Evolutionary conservation across 2,888 invertebrate genomes (phyloP).

Genomic region (Drosophila peninsularis): DNA sequence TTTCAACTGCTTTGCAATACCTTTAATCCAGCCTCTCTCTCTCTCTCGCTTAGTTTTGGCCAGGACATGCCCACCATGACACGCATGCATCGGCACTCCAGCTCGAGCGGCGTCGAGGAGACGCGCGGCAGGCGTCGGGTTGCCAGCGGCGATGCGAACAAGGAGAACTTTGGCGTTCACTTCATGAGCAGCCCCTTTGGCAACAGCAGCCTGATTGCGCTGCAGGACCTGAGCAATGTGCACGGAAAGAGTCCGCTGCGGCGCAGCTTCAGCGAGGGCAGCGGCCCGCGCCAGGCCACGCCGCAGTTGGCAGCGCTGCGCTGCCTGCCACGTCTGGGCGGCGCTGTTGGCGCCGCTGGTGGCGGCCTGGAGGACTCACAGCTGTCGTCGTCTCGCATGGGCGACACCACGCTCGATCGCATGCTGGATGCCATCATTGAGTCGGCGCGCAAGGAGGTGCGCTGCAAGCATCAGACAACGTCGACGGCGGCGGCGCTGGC

Average conservation of each 20-base stretch:
- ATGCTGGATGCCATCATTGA: slow-evolving; percentile 85
- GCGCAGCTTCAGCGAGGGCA: slow-evolving; percentile 68
- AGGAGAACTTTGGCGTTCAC: slow-evolving; percentile 83
- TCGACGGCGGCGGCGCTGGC: not conserved
- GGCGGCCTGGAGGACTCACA: slow-evolving; percentile 54
- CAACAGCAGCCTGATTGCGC: slow-evolving; percentile 77
- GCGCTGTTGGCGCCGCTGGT: not conserved
- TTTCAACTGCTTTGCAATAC: not conserved
- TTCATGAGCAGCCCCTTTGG: slow-evolving; percentile 82
- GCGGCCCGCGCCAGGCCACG: slow-evolving; percentile 66
- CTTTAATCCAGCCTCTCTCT: not conserved
- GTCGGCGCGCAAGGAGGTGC: slow-evolving; percentile 82
- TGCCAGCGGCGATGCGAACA: slow-evolving; percentile 77
- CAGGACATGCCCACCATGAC: slow-evolving; percentile 82
- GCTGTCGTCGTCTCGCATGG: slow-evolving; percentile 83
- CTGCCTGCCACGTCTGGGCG: slow-evolving; percentile 48
- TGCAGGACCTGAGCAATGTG: slow-evolving; percentile 83
- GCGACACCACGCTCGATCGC: slow-evolving; percentile 83
- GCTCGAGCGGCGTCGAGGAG: slow-evolving; percentile 73
- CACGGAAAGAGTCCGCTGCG: slow-evolving; percentile 81
- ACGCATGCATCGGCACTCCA: slow-evolving; percentile 81
- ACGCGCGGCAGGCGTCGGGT: slow-evolving; percentile 61
- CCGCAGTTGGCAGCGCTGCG: slow-evolving; percentile 57
- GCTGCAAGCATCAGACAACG: slow-evolving; percentile 43
- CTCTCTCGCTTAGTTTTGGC: slow-evolving; percentile 5